These are phyloP conservation scores for Saguinus imperator DNA, from an alignment of 2,113 vertebrate genomes.

Conservation along the genomic window DNA sequence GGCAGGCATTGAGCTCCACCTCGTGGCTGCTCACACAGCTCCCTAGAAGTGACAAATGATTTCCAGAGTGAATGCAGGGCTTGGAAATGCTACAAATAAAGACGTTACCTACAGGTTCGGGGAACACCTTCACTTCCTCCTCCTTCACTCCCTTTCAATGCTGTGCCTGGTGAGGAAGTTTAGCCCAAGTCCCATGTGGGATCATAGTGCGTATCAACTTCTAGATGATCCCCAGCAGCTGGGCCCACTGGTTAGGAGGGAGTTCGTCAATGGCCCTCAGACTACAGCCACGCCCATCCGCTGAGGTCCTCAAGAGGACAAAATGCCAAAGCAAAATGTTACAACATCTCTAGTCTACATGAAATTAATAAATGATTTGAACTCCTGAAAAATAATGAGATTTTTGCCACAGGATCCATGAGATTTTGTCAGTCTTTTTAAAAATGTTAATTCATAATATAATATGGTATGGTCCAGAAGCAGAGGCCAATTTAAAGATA, in stretches of 20 bases:
- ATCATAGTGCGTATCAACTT: neutral
- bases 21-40: slow-evolving; percentile 51
- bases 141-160: neutral
- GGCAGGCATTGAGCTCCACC: slow-evolving; percentile 67
- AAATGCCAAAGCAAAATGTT: neutral
- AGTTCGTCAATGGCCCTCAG: neutral
- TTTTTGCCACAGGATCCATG: neutral
- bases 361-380: neutral
- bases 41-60: neutral
- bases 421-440: neutral
- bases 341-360: neutral
- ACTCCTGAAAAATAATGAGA: neutral
- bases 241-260: neutral
- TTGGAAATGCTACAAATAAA: neutral
- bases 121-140: neutral
- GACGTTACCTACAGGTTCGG: neutral
- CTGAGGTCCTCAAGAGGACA: neutral
- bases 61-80: neutral
- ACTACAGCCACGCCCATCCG: neutral
- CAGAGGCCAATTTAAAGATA: neutral
- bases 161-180: neutral
- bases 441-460: neutral
- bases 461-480: neutral
- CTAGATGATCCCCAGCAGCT: neutral
- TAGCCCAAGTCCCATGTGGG: neutral